A percentile compares a stretch with the other conserved stretches of the same genome.
Conservation (phyloP, 1,140 invertebrate genomes). For the Probaryconus sp. region DNA sequence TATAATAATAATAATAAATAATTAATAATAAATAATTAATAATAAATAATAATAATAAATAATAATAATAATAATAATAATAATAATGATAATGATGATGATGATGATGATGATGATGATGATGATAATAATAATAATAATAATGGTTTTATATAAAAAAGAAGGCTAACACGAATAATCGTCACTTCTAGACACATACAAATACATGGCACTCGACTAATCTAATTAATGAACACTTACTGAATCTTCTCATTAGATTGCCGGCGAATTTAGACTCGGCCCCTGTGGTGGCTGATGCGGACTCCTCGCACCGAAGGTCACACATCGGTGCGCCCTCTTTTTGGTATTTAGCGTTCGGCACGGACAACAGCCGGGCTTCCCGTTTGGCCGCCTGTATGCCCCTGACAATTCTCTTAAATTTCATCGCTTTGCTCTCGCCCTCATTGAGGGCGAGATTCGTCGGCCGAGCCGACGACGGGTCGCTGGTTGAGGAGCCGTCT, state of each 20-base stretch:
- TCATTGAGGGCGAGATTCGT: conserved; percentile 83
- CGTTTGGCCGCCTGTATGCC: conserved; percentile 79
- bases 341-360: conserved; percentile 86
- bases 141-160: too few relatives aligned
- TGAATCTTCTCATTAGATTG: conserved; percentile 88
- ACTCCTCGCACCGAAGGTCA: conserved; percentile 73
- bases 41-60: too few relatives aligned
- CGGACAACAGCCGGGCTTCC: conserved; percentile 85
- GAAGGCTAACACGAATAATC: conserved; percentile 57
- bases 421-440: conserved; percentile 67
- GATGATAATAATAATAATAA: too few relatives aligned
- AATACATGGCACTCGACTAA: conserved; percentile 68
- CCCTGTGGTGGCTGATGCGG: conserved; percentile 69
- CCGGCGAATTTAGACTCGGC: conserved; percentile 80
- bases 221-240: conserved; percentile 83
- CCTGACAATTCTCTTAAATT: conserved; percentile 80
- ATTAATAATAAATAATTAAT: too few relatives aligned
- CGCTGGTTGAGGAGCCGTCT: conserved; percentile 20
- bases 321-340: conserved; percentile 73
- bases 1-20: too few relatives aligned
- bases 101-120: too few relatives aligned
- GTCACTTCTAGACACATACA: conserved; percentile 63
- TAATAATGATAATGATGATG: too few relatives aligned
- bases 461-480: conserved; percentile 69
- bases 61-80: too few relatives aligned